These are phyloP conservation scores for Lasius fuliginosus DNA, from an alignment of 2,888 invertebrate species.

Conservation along the genomic window DNA sequence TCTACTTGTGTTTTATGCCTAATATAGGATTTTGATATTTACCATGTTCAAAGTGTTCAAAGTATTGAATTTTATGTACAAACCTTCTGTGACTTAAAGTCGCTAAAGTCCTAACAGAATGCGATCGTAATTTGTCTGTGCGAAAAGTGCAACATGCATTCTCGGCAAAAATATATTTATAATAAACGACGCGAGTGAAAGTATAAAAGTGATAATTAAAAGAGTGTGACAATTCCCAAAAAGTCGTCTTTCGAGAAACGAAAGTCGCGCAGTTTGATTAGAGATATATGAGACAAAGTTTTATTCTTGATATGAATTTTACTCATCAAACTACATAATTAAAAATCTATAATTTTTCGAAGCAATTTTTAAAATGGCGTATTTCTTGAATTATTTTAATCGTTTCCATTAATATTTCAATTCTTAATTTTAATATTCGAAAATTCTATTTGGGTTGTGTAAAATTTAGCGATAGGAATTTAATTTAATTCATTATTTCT, in stretches of 20 bases:
- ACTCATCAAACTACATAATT: not conserved
- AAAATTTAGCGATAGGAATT: not conserved
- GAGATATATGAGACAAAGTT: not conserved
- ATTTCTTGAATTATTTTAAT: not conserved
- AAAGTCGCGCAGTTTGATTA: not conserved
- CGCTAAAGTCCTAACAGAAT: not conserved
- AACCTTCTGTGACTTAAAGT: not conserved
- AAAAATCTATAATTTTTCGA: not conserved
- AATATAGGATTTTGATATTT: not conserved
- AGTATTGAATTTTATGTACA: not conserved
- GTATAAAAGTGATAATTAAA: not conserved
- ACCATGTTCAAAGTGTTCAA: not conserved
- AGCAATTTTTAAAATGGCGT: no score
- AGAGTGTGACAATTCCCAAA: not conserved
- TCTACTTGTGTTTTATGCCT: not conserved
- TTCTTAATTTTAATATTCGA: not conserved
- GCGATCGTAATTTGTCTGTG: not conserved
- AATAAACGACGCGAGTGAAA: constrained; percentile 12
- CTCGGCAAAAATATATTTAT: not conserved
- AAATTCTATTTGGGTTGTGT: not conserved
- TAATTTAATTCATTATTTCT: not conserved
- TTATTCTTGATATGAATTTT: not conserved
- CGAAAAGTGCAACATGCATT: not conserved
- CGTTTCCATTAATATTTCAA: not conserved
- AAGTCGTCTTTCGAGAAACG: not conserved